Percentiles rank a stretch among this genome's conserved stretches.
Conservation (phyloP, 2,888 invertebrate species). For the Spodoptera exigua region DNA sequence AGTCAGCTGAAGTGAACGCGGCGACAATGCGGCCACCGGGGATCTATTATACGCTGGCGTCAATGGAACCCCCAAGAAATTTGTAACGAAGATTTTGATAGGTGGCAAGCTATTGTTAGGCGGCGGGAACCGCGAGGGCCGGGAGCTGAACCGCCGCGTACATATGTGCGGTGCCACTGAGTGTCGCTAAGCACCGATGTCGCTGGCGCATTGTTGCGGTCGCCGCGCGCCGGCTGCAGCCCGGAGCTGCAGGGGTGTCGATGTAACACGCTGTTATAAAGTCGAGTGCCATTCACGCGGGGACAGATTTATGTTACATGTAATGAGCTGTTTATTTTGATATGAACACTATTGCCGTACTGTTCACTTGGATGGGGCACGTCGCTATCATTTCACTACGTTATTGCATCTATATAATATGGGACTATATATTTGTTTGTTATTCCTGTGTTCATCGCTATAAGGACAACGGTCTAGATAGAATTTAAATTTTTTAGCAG, state of each 20-base stretch:
- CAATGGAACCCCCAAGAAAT: constrained; percentile 82
- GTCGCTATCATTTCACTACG: no score
- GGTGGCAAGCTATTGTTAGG: constrained; percentile 71
- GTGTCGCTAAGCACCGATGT: constrained; percentile 71
- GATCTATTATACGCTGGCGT: constrained; percentile 73
- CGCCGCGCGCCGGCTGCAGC: constrained; percentile 57
- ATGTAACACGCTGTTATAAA: constrained; percentile 56
- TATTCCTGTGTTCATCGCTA: no score
- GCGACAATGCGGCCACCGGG: constrained; percentile 79
- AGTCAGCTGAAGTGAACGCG: constrained; percentile 71
- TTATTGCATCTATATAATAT: no score
- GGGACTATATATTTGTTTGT: no score
- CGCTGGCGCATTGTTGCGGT: constrained; percentile 67
- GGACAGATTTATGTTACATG: constrained; percentile 53
- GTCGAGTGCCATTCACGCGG: constrained; percentile 55
- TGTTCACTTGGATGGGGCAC: constrained; percentile 5
- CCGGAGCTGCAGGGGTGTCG: constrained; percentile 59
- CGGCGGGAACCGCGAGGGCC: constrained; percentile 46
- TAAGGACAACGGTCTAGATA: no score
- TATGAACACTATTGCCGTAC: constrained; percentile 45
- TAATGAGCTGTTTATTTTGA: constrained; percentile 59
- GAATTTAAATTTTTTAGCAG: no score
- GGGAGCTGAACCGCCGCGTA: constrained; percentile 42
- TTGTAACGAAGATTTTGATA: constrained; percentile 82
- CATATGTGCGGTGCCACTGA: constrained; percentile 61